Conservation (phyloP, 2,888 invertebrate genomes). For the Tridacna gigas region DNA sequence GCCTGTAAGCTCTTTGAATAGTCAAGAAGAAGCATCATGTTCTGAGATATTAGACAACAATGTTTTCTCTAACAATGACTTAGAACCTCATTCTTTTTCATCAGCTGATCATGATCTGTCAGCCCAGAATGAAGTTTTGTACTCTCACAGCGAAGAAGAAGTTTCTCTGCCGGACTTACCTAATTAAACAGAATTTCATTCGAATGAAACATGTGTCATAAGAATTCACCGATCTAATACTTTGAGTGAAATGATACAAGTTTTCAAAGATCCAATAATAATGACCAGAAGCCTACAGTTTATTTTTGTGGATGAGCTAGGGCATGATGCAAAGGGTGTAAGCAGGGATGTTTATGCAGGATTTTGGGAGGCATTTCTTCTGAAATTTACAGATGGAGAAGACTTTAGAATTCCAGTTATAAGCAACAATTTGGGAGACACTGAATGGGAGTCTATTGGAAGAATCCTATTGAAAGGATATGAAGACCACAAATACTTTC, state of each 20-base stretch:
- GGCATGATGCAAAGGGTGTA: slow-evolving; percentile 43
- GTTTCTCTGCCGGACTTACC: background rate
- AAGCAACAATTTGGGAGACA: slow-evolving; percentile 13
- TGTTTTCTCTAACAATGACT: background rate
- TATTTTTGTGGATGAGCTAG: slow-evolving; percentile 28
- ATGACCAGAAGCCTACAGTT: slow-evolving; percentile 21
- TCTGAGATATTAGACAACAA: background rate
- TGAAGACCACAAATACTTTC: slow-evolving; percentile 36
- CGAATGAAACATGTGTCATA: background rate
- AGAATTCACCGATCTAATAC: background rate
- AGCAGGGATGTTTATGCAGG: slow-evolving; percentile 37
- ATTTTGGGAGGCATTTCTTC: slow-evolving; percentile 36
- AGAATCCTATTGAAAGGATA: slow-evolving; percentile 43
- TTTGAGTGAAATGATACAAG: slow-evolving; percentile 11
- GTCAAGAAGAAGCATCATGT: background rate
- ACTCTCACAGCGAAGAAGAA: background rate
- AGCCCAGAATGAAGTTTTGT: background rate
- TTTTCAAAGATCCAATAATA: slow-evolving; percentile 25
- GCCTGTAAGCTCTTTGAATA: background rate
- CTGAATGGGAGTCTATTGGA: slow-evolving; percentile 47
- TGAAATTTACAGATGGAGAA: slow-evolving; percentile 35
- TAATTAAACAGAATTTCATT: background rate
- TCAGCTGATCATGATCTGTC: background rate
- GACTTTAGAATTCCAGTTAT: slow-evolving; percentile 29
- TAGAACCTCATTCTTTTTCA: background rate